Evolutionary conservation across 2,888 invertebrate genomes (phyloP).

Genomic region (Polietes domitor): DNA sequence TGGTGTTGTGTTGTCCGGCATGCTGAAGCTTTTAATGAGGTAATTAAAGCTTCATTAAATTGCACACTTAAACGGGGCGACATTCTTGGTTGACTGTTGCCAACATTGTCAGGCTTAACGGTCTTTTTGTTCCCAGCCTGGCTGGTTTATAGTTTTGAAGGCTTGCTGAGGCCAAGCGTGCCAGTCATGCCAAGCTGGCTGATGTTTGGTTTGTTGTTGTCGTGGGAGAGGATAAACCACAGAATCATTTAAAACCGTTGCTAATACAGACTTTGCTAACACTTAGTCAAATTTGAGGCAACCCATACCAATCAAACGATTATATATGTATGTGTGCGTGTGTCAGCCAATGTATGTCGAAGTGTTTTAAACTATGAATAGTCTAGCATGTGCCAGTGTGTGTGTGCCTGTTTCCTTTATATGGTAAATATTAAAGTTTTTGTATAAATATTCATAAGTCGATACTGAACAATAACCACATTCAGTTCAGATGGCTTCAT

Average conservation of each 20-base stretch:
- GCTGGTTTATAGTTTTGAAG: neutral
- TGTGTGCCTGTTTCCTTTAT: neutral
- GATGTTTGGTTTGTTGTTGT: no score
- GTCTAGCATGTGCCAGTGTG: neutral
- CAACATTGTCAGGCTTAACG: neutral
- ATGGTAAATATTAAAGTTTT: neutral
- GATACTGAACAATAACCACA: neutral
- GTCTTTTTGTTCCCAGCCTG: neutral
- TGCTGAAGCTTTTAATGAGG: constrained; percentile 34
- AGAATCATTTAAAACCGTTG: no score
- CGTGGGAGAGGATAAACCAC: neutral
- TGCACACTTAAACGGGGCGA: constrained; percentile 3
- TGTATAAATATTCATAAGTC: constrained; percentile 25
- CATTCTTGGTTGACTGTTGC: neutral
- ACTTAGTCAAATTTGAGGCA: no score
- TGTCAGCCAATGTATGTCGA: no score
- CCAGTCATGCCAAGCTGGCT: neutral
- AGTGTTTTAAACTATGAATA: no score
- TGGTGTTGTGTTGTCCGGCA: constrained; percentile 17
- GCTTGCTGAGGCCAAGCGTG: neutral
- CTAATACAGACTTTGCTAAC: no score
- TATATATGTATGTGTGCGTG: no score
- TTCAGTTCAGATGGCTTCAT: neutral
- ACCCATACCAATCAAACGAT: no score
- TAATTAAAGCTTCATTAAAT: constrained; percentile 36